Evolutionary conservation across 2,113 vertebrate species (phyloP).

Genomic region (Meriones unguiculatus): DNA sequence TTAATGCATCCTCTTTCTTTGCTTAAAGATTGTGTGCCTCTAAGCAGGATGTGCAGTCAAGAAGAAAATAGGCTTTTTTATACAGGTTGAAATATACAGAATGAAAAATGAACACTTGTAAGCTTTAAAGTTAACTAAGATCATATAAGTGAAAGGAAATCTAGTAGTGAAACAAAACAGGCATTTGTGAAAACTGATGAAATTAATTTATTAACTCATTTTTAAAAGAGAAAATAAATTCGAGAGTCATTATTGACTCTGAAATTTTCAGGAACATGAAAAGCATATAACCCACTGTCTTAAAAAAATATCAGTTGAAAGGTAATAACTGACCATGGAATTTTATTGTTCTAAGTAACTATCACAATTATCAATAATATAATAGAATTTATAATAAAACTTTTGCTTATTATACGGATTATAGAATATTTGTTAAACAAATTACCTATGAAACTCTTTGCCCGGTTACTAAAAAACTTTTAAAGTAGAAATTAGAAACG

Average conservation of each 20-base stretch:
- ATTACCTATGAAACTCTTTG: background rate
- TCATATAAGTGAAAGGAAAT: background rate
- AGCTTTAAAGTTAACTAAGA: background rate
- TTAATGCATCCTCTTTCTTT: constrained; percentile 6
- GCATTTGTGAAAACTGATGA: background rate
- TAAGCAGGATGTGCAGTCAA: background rate
- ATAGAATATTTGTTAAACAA: background rate
- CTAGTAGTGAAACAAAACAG: background rate
- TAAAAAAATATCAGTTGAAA: background rate
- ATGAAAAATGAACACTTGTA: background rate
- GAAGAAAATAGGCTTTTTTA: background rate
- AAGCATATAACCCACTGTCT: background rate
- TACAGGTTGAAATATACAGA: background rate
- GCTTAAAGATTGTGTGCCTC: background rate
- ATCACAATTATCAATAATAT: background rate
- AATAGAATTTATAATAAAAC: background rate
- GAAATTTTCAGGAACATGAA: background rate
- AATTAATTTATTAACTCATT: background rate
- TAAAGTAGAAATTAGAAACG: background rate
- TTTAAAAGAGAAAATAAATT: background rate
- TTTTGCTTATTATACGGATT: background rate
- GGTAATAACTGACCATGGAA: background rate
- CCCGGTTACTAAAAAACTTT: too few species aligned
- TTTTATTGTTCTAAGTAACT: background rate
- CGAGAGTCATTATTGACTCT: background rate